Base-by-base conservation (phyloP, 2,113 vertebrate species). In the Zapus hudsonius region DNA sequence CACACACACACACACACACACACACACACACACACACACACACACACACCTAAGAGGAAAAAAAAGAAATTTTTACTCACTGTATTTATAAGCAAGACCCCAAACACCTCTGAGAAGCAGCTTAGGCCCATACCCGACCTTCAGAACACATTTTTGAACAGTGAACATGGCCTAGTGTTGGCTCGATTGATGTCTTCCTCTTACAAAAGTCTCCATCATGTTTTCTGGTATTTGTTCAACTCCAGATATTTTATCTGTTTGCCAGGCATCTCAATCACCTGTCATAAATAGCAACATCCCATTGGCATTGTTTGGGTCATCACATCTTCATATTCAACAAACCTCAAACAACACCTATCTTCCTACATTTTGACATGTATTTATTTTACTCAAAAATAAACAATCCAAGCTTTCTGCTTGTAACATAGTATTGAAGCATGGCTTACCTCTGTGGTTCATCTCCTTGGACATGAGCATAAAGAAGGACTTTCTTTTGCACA, bases 361-460 rank as follows among this genome's bases (percentile, higher is more conserved):
- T 2, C 2, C 11, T 40, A 27, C 63, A 27, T 69, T 80, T 22
- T 95, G 63, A 91, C 1, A 12, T 52, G 16, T 38, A 44, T 64
- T 75, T n/a, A 10, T 52, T 76, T 15, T 47, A 75, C 31, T 94
- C 29, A 78, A 75, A 92, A 91, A 70, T 67, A 76, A 75, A 36
- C 25, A n/a, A 57, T 52, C 27, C 25, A 59, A 4, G 3, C 38
- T 82, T 33, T 27, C 40, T 13, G 0, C 52, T 89, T 64, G 83
- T 36, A 88, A 44, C 3, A 81, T 1, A 20, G 13, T 36, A 38
- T 2, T 87, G 10, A 42, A 63, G 25, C 76, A 42, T n/a, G 38
- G 44, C 20, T 20, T 38, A 15, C 0, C 3, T 52, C 16, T 17
- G 16, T n/a, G 11, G 23, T 85, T 82, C 8, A n/a, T 31, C 73